Base-by-base conservation (phyloP, 2,888 invertebrate species). In the Eupithecia dodoneata region DNA sequence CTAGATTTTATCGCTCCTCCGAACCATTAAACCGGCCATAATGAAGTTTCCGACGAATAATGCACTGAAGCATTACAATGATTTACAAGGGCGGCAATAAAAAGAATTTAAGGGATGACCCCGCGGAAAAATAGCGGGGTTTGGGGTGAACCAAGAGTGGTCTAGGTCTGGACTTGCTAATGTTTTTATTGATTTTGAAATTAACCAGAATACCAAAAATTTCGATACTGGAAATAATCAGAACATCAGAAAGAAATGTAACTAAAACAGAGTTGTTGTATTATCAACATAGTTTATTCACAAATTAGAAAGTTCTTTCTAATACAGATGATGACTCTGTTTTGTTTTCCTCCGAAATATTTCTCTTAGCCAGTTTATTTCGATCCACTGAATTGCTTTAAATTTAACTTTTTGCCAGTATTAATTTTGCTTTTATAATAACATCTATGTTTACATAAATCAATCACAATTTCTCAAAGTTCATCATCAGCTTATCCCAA, bases 31-130 rank as follows among this genome's bases (percentile, higher is more conserved):
- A 94, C 94, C 92, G 91, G 88, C 94, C 94, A 93, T 95, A 94
- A 95, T 95, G 94, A 95, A 95, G 94, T 95, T 93, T 94, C 94
- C 91, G 88, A 84, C 92, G 92, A 93, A 93, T 94, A 95, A 94
- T 94, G 93, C 94, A 94, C 92, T 93, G 90, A 88, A 89, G 94
- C 93, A 93, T 94, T 92, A 93, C 94, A 91, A 94, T 95, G 94
- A 95, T 95, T 94, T 95, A 94, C 94, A 92, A 93, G 93, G 92
- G 91, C 88, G 88, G 93, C 94, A 94, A 94, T 94, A 94, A 94
- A 94, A 94, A 94, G 93, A 94, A 94, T 94, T 94, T 94, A 94
- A 94, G 94, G 94, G 94, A 94, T 94, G 94, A 94, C 92, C 94
- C 92, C 89, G 86, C 84, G 92, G 91, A 93, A 93, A 93, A 93